Base-by-base conservation (phyloP, 1,140 invertebrate species). In the Drosophila serrata region DNA sequence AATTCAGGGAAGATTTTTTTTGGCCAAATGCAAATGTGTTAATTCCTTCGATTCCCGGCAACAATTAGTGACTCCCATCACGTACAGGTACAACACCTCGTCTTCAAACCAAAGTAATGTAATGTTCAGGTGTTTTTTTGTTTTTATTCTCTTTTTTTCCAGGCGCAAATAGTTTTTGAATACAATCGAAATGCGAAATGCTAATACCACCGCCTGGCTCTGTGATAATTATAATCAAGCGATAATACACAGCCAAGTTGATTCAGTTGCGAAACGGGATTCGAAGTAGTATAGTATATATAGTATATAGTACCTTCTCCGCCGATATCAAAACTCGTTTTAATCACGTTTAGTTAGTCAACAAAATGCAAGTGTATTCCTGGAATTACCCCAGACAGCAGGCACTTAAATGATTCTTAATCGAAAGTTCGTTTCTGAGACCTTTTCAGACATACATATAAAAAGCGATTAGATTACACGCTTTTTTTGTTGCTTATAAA, bases 291-390 rank as follows among this genome's bases (percentile, higher is more conserved):
- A n/a, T 13, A 45, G 37, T n/a, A 31, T 39, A 13, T 46, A 17
- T 22, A 22, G 11, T 31, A 49, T 49, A 29, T 29, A 49, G 22
- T 51, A n/a, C 48, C 33, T 39, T 12, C 12, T 12, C 56, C 45
- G 9, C n/a, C 29, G 31, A 40, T 24, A 63, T 37, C 22, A 53
- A 64, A 69, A 69, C 65, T 67, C 46, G 65, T 69, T 69, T 48
- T 19, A 51, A 69, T 69, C 65, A 69, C 62, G 59, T 68, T 64
- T 33, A 49, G 33, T 68, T 31, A 24, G n/a, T 42, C 35, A 33
- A 67, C 35, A 12, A 69, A 17, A 69, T 65, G 45, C 45, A 69
- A 67, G 64, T 67, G 46, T 67, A 67, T 69, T 55, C 37, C 65
- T 55, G 65, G 65, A 69, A 67, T 69, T 55, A 53, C 62, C 62